Evolutionary conservation across 2,797 vertebrate species (phyloP).

Genomic region (Orestias chungarensis): DNA sequence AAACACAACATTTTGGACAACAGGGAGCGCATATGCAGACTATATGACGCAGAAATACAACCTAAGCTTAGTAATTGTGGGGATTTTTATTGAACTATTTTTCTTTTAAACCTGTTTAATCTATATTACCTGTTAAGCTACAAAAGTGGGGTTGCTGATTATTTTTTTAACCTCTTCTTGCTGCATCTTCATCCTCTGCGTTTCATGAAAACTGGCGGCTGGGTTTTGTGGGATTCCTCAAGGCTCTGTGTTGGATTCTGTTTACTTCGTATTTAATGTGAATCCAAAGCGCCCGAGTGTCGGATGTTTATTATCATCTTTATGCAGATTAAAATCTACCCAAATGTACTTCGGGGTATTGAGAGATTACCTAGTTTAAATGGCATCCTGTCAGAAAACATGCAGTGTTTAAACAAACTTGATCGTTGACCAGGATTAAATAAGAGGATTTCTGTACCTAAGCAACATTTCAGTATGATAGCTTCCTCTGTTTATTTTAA

Average conservation of each 20-base stretch:
- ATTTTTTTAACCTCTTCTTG: background rate
- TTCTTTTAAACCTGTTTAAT: background rate
- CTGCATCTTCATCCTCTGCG: background rate
- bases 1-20: background rate
- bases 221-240: background rate
- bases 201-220: background rate
- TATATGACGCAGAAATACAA: background rate
- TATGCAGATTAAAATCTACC: background rate
- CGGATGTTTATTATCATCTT: background rate
- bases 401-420: background rate
- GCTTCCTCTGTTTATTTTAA: background rate
- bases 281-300: background rate
- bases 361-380: background rate
- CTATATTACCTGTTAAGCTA: too few species aligned
- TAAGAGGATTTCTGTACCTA: background rate
- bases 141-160: background rate
- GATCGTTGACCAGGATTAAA: background rate
- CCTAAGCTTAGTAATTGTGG: too few species aligned
- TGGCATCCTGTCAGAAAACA: background rate
- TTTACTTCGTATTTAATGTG: background rate
- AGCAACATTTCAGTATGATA: background rate
- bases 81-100: background rate
- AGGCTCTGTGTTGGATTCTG: background rate
- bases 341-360: background rate
- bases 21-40: background rate